phyloP scores from a whole-genome alignment of 2,888 invertebrate species.

The Dasypogon diadema region DNA sequence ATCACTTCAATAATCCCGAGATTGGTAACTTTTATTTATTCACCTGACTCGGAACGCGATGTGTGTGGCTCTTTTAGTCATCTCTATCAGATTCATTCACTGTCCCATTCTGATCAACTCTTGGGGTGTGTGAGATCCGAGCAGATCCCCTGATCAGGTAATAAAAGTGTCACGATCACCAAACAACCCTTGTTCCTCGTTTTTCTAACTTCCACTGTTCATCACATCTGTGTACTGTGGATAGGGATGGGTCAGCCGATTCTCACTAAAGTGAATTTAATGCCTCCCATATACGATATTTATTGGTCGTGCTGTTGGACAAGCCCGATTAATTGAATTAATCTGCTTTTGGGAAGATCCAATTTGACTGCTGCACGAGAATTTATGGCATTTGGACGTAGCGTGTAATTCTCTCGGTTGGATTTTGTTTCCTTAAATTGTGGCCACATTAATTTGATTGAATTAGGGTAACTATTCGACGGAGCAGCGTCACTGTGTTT shows the following conservation, averaged over 20 bases:
- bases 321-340: constrained; percentile 42
- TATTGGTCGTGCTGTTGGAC: constrained; percentile 6
- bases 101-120: too few relatives aligned
- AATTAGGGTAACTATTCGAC: too few relatives aligned
- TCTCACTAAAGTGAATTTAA: constrained; percentile 5
- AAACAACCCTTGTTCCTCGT: neutral
- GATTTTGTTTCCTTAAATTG: neutral
- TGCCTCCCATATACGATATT: constrained; percentile 23
- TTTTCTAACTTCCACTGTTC: neutral
- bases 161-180: neutral
- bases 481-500: too few relatives aligned
- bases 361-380: constrained; percentile 5
- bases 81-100: neutral
- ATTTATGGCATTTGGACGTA: constrained; percentile 6
- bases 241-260: neutral
- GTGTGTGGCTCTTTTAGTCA: constrained; percentile 22
- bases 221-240: constrained; percentile 9
- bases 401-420: neutral
- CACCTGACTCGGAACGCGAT: constrained; percentile 2
- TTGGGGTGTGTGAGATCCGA: neutral
- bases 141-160: too few relatives aligned
- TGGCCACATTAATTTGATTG: neutral
- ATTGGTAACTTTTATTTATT: constrained; percentile 25
- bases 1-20: constrained; percentile 25
- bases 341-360: constrained; percentile 38